A percentile compares a stretch with the other conserved stretches of the same genome.
phyloP scores from a whole-genome alignment of 2,797 vertebrate genomes.

The Xenops minutus region DNA sequence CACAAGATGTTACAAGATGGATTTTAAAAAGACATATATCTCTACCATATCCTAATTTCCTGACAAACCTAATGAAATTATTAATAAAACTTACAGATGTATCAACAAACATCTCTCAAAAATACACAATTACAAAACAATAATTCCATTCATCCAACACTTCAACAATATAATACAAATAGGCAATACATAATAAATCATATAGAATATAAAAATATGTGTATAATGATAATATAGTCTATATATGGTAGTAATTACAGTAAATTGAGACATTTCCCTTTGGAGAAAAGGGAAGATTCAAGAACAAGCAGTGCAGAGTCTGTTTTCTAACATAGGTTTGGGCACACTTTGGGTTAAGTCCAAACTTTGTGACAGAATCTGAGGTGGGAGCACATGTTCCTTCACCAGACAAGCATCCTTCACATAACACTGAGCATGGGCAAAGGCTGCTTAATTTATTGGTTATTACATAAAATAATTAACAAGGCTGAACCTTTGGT shows the following conservation, averaged over 20 bases:
- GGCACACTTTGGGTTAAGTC: not conserved
- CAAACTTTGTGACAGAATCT: not conserved
- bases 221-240: not conserved
- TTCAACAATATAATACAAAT: not conserved
- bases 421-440: not conserved
- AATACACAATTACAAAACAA: not conserved
- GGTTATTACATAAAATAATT: not conserved
- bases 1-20: not conserved
- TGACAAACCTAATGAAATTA: not conserved
- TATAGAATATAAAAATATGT: not conserved
- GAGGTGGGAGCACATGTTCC: not conserved
- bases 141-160: not conserved
- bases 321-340: not conserved
- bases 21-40: not conserved
- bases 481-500: not conserved
- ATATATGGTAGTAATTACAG: not conserved
- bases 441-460: not conserved
- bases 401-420: not conserved
- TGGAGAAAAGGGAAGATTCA: not conserved
- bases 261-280: not conserved
- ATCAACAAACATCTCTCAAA: not conserved
- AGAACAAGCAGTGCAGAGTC: not conserved
- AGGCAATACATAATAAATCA: not conserved
- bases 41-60: not conserved
- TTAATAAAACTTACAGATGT: not conserved